These are phyloP conservation scores for Columba janthina DNA, from an alignment of 2,113 vertebrate species.

Conservation along the genomic window DNA sequence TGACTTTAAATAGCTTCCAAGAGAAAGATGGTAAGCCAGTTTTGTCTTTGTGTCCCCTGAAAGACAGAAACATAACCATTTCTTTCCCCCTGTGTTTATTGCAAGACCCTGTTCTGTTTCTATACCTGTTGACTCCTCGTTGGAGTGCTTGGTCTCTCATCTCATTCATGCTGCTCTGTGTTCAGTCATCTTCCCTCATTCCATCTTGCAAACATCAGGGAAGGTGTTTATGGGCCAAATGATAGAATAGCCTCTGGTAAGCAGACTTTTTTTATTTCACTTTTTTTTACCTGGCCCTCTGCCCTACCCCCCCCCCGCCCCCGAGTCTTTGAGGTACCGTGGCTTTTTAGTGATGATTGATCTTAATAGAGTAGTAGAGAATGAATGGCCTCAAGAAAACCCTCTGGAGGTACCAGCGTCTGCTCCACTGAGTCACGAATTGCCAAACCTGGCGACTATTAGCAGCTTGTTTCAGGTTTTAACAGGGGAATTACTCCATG, in stretches of 20 bases:
- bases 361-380: neutral
- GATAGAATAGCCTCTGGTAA: neutral
- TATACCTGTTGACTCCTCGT: neutral
- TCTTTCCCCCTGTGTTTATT: neutral
- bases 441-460: neutral
- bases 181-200: neutral
- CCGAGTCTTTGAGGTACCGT: neutral
- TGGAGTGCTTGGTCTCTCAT: neutral
- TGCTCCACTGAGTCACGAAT: neutral
- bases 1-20: neutral
- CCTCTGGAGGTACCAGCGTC: accelerated
- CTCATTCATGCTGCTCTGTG: neutral
- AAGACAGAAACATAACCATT: neutral
- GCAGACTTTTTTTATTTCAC: neutral
- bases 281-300: neutral
- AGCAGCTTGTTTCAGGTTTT: neutral
- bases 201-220: neutral
- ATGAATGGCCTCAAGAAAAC: neutral
- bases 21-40: neutral
- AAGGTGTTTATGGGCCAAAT: neutral
- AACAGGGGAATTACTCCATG: no score
- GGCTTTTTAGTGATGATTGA: neutral
- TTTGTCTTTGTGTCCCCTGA: neutral
- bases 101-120: neutral
- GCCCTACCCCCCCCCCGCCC: no score